A percentile compares a stretch with the other conserved stretches of the same genome.
Evolutionary conservation across 1,140 invertebrate genomes (phyloP).

Genomic region (Orius insidiosus): DNA sequence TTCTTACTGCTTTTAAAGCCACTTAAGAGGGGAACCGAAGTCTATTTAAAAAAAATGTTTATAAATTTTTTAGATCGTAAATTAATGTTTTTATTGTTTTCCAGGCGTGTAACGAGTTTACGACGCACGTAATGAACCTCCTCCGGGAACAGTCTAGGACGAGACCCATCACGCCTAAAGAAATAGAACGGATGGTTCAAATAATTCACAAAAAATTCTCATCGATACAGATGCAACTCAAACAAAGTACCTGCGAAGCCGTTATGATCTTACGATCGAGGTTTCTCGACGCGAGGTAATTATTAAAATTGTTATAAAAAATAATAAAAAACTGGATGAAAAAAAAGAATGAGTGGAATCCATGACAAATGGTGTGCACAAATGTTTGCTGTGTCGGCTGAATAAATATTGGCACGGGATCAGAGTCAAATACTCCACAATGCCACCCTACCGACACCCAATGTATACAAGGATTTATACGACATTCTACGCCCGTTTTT

Average conservation of each 20-base stretch:
- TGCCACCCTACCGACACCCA: too few species aligned
- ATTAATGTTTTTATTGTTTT: slow-evolving; percentile 17
- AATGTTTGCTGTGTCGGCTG: slow-evolving; percentile 4
- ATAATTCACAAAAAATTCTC: slow-evolving; percentile 99
- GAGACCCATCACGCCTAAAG: slow-evolving; percentile 85
- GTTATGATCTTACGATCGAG: slow-evolving; percentile 94
- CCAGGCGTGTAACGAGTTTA: slow-evolving; percentile 98
- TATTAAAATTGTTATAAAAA: neutral
- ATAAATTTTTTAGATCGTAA: neutral
- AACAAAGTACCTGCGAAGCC: slow-evolving; percentile 99
- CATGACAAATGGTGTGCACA: slow-evolving; percentile 1
- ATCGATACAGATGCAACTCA: slow-evolving; percentile 98
- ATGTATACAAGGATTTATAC: too few species aligned
- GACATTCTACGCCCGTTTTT: neutral
- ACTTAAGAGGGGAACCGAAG: too few species aligned
- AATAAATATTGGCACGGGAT: slow-evolving; percentile 3
- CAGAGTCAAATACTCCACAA: neutral
- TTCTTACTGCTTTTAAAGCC: too few species aligned
- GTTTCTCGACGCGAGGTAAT: slow-evolving; percentile 83
- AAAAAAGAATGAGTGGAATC: neutral
- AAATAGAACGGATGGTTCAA: slow-evolving; percentile 99
- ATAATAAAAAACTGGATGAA: neutral
- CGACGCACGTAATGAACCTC: slow-evolving; percentile 97
- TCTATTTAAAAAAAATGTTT: too few species aligned
- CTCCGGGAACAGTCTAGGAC: slow-evolving; percentile 93